Percentiles rank a stretch among this genome's conserved stretches.
These are phyloP conservation scores for Hydropotes inermis DNA, from an alignment of 2,113 vertebrate species.

Conservation along the genomic window DNA sequence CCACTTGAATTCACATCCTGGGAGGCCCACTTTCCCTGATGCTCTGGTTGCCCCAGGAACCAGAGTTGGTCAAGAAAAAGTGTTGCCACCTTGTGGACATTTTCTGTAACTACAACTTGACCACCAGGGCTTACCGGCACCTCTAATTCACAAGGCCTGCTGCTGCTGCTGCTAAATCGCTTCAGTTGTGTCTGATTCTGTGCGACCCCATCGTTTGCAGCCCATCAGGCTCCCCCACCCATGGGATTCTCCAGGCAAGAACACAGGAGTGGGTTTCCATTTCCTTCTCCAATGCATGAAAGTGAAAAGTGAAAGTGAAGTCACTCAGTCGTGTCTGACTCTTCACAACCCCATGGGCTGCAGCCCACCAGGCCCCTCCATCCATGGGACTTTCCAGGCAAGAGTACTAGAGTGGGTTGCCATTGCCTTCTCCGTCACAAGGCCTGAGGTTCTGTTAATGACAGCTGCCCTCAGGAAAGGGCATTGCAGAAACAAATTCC, in stretches of 20 bases:
- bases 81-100: not conserved
- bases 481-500: not conserved
- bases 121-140: not conserved
- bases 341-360: too few species aligned
- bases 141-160: not conserved
- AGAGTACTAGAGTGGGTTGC: not conserved
- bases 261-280: too few species aligned
- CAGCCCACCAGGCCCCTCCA: too few species aligned
- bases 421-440: not conserved
- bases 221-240: too few species aligned
- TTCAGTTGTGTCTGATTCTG: too few species aligned
- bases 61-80: not conserved
- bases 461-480: not conserved
- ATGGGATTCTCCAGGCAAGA: too few species aligned
- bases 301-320: too few species aligned
- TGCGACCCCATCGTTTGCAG: too few species aligned
- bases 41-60: not conserved
- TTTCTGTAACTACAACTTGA: not conserved
- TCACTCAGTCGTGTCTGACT: too few species aligned
- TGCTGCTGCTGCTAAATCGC: too few species aligned
- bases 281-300: too few species aligned
- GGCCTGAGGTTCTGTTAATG: not conserved
- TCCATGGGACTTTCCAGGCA: too few species aligned
- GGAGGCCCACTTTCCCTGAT: not conserved
- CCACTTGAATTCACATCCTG: not conserved